A percentile compares a stretch with the other conserved stretches of the same genome.
phyloP scores from a whole-genome alignment of 64 coral and sea anemone species.

The Orbicella faveolata region DNA sequence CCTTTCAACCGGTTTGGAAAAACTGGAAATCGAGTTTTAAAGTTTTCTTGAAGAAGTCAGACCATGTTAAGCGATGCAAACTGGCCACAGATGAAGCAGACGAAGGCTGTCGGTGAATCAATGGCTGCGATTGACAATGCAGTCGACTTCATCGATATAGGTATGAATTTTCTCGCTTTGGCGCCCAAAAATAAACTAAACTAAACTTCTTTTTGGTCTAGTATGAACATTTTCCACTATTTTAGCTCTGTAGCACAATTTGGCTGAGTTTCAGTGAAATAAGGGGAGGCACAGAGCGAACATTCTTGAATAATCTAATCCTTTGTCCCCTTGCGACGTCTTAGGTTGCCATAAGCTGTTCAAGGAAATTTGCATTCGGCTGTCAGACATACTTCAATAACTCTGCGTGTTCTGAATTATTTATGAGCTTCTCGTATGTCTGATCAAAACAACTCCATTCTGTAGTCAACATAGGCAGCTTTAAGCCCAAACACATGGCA shows the following conservation, averaged over 20 bases:
- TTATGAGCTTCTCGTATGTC: not conserved
- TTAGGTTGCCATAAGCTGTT: not conserved
- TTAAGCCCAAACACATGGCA: not conserved
- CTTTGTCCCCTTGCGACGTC: not conserved
- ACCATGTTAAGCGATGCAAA: slow-evolving; percentile 7
- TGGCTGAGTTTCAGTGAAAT: not conserved
- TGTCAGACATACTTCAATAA: not conserved
- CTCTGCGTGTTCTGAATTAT: slow-evolving; percentile 1
- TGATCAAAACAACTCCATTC: not conserved
- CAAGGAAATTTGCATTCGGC: slow-evolving; percentile 27
- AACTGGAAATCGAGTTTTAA: not conserved
- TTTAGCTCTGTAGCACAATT: not conserved
- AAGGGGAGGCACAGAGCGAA: not conserved
- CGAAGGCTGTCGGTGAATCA: not conserved
- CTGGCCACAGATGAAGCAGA: slow-evolving; percentile 5
- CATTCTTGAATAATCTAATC: not conserved
- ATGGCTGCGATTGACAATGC: not conserved
- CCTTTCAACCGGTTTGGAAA: slow-evolving; percentile 25
- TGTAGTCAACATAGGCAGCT: not conserved
- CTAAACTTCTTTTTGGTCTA: not conserved
- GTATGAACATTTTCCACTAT: not conserved
- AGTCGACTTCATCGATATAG: slow-evolving; percentile 4
- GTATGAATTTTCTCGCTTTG: slow-evolving; percentile 15
- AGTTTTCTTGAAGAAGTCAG: not conserved
- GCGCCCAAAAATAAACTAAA: not conserved